Evolutionary conservation across 2,797 vertebrate genomes (phyloP).

Genomic region (Helicolenus hilgendorfi): DNA sequence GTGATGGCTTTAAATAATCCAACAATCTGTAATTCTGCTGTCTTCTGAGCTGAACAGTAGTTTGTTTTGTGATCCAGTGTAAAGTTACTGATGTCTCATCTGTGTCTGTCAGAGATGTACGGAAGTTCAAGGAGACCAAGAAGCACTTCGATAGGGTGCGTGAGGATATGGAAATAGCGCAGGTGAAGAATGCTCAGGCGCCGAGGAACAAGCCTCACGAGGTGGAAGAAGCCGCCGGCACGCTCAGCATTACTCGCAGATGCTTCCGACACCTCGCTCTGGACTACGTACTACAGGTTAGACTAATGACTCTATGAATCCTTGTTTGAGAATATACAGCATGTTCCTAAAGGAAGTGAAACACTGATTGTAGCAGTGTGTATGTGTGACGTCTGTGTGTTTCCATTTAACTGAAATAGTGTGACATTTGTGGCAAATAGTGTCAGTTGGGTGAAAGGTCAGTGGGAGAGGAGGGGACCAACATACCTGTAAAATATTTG

Average conservation of each 20-base stretch:
- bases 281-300: conserved; percentile 97
- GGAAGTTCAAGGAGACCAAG: conserved; percentile 98
- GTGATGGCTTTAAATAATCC: neutral
- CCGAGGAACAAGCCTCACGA: conserved; percentile 96
- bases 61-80: neutral
- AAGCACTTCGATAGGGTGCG: conserved; percentile 97
- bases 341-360: neutral
- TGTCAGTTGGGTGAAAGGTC: neutral
- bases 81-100: neutral
- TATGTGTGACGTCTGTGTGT: too few species aligned
- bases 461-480: neutral
- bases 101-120: conserved; percentile 91
- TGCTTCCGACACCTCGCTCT: conserved; percentile 97
- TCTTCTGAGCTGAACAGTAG: neutral
- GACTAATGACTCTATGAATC: neutral
- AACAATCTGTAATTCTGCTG: neutral
- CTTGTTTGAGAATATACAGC: neutral
- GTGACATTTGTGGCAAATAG: neutral
- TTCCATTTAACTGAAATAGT: neutral
- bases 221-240: conserved; percentile 95
- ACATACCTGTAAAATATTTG: neutral
- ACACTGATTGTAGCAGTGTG: neutral
- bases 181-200: conserved; percentile 97
- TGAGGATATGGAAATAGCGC: conserved; percentile 96
- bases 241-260: conserved; percentile 94